A percentile compares a stretch with the other conserved stretches of the same genome.
Evolutionary conservation across 1,140 invertebrate species (phyloP).

Genomic region (Globodera rostochiensis): DNA sequence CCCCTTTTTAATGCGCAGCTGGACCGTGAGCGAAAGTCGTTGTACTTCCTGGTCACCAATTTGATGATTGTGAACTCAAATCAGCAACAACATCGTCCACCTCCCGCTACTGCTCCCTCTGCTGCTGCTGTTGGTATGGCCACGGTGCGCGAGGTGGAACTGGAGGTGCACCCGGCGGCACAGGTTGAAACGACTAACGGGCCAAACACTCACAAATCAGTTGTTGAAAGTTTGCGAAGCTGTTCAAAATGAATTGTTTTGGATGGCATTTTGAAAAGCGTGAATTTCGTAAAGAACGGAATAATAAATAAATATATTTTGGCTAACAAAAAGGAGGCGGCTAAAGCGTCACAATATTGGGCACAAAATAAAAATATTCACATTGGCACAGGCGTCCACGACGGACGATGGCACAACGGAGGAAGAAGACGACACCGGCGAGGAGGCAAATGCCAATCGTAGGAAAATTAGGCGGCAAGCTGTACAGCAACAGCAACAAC

Average conservation of each 20-base stretch:
- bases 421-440: background rate
- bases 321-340: no score
- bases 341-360: no score
- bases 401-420: conserved; percentile 1
- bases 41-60: conserved; percentile 58
- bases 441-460: background rate
- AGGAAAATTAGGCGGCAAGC: background rate
- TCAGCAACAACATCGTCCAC: background rate
- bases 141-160: conserved; percentile 8
- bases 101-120: no score
- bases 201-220: no score
- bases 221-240: no score
- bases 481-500: background rate
- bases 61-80: background rate
- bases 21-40: conserved; percentile 56
- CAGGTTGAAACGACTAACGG: background rate
- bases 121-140: conserved; percentile 20
- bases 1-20: conserved; percentile 8
- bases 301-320: no score
- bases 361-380: no score
- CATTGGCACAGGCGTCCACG: background rate
- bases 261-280: no score
- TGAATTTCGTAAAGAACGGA: no score
- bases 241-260: no score
- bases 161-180: conserved; percentile 16